Evolutionary conservation across 2,113 vertebrate genomes (phyloP).

Genomic region (Alaudala cheleensis): DNA sequence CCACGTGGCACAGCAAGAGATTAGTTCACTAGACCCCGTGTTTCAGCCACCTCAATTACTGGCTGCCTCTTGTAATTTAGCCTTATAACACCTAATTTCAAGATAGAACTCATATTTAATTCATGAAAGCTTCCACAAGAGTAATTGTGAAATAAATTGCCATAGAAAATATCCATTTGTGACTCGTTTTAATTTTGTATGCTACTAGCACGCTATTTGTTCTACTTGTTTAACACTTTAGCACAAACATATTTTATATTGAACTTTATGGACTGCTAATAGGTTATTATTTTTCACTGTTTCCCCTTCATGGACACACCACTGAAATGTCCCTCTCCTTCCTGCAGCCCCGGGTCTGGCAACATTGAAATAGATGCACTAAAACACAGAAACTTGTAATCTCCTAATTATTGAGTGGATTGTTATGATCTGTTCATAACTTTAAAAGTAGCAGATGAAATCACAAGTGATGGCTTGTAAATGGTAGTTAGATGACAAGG

Average conservation of each 20-base stretch:
- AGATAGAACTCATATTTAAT: slow-evolving; percentile 99
- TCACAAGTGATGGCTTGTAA: slow-evolving; percentile 74
- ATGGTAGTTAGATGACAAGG: slow-evolving; percentile 79
- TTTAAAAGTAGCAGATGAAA: slow-evolving; percentile 77
- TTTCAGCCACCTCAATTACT: slow-evolving; percentile 99
- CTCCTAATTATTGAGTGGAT: slow-evolving; percentile 74
- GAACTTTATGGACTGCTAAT: slow-evolving; percentile 72
- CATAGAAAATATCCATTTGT: slow-evolving; percentile 94
- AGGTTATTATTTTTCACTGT: slow-evolving; percentile 57
- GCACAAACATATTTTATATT: slow-evolving; percentile 78
- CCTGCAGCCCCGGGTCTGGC: slow-evolving; percentile 37
- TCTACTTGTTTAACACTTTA: slow-evolving; percentile 85
- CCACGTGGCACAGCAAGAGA: slow-evolving; percentile 91
- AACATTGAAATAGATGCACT: slow-evolving; percentile 31
- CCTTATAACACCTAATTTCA: slow-evolving; percentile 99
- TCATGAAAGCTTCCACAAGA: slow-evolving; percentile 96
- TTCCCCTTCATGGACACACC: slow-evolving; percentile 23
- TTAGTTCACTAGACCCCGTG: slow-evolving; percentile 96
- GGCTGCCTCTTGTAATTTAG: slow-evolving; percentile 99
- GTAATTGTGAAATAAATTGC: slow-evolving; percentile 99
- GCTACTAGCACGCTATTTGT: slow-evolving; percentile 79
- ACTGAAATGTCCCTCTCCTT: slow-evolving; percentile 49
- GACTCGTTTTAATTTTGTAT: slow-evolving; percentile 88
- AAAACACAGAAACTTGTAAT: slow-evolving; percentile 70
- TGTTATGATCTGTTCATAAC: slow-evolving; percentile 72